phyloP scores from a whole-genome alignment of 2,888 invertebrate species.

The Archips xylosteana region DNA sequence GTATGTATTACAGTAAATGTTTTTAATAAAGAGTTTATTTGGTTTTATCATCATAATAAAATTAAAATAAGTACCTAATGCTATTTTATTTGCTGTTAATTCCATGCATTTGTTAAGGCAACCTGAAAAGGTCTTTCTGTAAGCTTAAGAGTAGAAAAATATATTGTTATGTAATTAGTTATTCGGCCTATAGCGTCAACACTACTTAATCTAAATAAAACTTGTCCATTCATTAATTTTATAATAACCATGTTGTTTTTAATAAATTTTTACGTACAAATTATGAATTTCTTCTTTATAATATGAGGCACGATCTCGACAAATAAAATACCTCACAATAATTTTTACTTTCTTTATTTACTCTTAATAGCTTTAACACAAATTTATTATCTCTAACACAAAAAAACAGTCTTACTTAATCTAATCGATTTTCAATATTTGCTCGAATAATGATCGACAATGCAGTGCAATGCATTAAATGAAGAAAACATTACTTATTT shows the following conservation, averaged over 20 bases:
- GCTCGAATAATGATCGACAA: slow-evolving; percentile 8
- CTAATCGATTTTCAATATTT: slow-evolving; percentile 18
- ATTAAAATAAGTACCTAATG: neutral
- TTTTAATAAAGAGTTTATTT: slow-evolving; percentile 11
- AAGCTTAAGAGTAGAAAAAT: neutral
- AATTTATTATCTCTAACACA: slow-evolving; percentile 30
- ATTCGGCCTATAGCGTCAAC: slow-evolving; percentile 35
- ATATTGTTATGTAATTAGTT: slow-evolving; percentile 1
- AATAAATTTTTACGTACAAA: slow-evolving; percentile 37
- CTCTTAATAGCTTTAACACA: slow-evolving; percentile 26
- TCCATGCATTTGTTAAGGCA: neutral
- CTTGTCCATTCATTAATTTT: slow-evolving; percentile 36
- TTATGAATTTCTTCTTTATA: neutral
- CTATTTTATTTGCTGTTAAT: neutral
- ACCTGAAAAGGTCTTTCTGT: neutral
- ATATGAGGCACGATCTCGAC: neutral
- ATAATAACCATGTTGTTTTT: slow-evolving; percentile 34
- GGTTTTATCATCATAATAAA: slow-evolving; percentile 7
- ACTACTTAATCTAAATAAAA: slow-evolving; percentile 22
- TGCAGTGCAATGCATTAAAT: neutral
- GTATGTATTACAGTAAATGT: slow-evolving; percentile 24
- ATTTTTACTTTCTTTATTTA: slow-evolving; percentile 32
- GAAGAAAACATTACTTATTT: neutral
- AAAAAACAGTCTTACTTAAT: slow-evolving; percentile 38
- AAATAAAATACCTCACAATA: neutral